These are phyloP conservation scores for Platyscelio sp. DNA, from an alignment of 2,888 invertebrate species.

Conservation along the genomic window DNA sequence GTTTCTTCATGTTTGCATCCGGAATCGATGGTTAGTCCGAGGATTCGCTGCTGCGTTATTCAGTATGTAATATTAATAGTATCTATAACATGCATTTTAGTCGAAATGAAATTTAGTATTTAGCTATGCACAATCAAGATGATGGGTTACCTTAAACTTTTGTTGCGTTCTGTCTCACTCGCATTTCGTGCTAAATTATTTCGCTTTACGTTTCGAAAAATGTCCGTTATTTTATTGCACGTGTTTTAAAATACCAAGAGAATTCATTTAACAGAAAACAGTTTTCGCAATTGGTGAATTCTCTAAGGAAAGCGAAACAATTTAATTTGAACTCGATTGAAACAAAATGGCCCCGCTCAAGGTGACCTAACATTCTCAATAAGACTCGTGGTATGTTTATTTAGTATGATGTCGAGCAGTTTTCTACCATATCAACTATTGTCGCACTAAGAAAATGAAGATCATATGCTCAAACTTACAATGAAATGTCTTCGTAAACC, in stretches of 20 bases:
- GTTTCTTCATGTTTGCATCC: no score
- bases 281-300: no score
- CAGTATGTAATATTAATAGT: conserved; percentile 45
- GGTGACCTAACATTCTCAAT: no score
- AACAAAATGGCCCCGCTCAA: no score
- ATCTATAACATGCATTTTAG: conserved; percentile 63
- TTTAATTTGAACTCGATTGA: no score
- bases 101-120: conserved; percentile 31
- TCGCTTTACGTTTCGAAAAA: no score
- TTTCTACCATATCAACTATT: conserved; percentile 68
- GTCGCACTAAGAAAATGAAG: conserved; percentile 61
- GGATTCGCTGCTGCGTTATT: conserved; percentile 41
- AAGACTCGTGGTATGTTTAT: no score
- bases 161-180: not conserved
- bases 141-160: not conserved
- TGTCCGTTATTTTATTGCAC: no score
- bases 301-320: no score
- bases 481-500: conserved; percentile 60
- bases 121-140: conserved; percentile 6
- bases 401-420: conserved; percentile 58
- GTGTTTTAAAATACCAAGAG: no score
- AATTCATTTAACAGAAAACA: no score
- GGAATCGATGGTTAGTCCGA: conserved; percentile 24
- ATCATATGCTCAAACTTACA: conserved; percentile 58
- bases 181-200: not conserved